phyloP scores from a whole-genome alignment of 2,888 invertebrate species.

The Amiota communis region DNA sequence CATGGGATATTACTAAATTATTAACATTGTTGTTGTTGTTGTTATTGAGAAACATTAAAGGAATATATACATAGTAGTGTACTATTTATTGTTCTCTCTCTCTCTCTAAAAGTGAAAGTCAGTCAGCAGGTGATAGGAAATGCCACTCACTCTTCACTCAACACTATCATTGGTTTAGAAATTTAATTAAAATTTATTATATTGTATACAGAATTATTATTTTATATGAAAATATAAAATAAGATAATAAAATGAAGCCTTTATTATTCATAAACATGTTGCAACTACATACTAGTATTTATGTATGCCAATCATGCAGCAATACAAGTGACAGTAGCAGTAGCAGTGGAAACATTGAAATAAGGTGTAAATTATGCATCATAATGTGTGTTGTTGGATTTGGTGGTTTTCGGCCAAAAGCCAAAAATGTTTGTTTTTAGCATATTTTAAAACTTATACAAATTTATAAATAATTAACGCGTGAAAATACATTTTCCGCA shows the following conservation, averaged over 20 bases:
- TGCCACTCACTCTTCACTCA: not conserved
- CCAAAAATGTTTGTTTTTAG: constrained; percentile 43
- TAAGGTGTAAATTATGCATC: constrained; percentile 19
- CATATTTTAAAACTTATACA: constrained; percentile 56
- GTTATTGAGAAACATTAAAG: not conserved
- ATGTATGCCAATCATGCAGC: constrained; percentile 15
- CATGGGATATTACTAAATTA: constrained; percentile 13
- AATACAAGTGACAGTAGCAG: too few species aligned
- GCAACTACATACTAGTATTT: not conserved
- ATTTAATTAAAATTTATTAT: too few species aligned
- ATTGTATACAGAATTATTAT: constrained; percentile 9
- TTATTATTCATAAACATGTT: not conserved
- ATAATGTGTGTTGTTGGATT: not conserved
- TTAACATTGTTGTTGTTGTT: too few species aligned
- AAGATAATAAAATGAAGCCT: not conserved
- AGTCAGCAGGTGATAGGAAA: not conserved
- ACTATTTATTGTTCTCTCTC: too few species aligned
- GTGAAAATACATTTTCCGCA: constrained; percentile 46
- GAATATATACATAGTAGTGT: not conserved
- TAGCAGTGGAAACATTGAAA: not conserved
- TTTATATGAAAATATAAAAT: not conserved
- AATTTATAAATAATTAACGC: constrained; percentile 60
- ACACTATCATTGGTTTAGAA: too few species aligned
- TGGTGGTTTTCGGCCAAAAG: not conserved
- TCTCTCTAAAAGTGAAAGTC: constrained; percentile 9